A percentile compares a stretch with the other conserved stretches of the same genome.
Evolutionary conservation across 2,888 invertebrate species (phyloP).

Genomic region (Papilio demoleus): DNA sequence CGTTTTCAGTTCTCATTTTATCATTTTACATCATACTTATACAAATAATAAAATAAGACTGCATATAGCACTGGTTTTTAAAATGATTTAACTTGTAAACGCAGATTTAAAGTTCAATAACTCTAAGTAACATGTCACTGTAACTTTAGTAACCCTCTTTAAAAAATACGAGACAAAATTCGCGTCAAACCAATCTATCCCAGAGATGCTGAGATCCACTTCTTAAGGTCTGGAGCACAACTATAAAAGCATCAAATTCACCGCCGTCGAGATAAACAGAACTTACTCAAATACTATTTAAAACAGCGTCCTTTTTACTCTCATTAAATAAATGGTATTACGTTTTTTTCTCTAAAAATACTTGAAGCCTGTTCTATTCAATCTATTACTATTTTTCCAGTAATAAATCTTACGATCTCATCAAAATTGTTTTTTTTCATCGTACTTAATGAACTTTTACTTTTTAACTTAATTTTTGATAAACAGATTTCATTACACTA

Average conservation of each 20-base stretch:
- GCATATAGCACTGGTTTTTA: too few species aligned
- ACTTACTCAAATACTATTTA: conserved; percentile 28
- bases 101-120: neutral
- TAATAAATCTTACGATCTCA: too few species aligned
- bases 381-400: too few species aligned
- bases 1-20: too few species aligned
- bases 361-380: neutral
- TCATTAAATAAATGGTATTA: conserved; percentile 25
- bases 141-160: too few species aligned
- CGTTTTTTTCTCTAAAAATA: conserved; percentile 1
- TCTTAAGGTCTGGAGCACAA: conserved; percentile 36
- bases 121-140: too few species aligned
- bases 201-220: conserved; percentile 16
- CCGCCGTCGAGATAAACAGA: neutral
- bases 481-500: too few species aligned
- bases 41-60: too few species aligned
- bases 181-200: conserved; percentile 30
- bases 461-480: too few species aligned
- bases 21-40: too few species aligned
- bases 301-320: conserved; percentile 19
- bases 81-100: neutral
- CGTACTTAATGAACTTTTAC: too few species aligned
- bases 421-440: too few species aligned
- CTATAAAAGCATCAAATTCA: conserved; percentile 30
- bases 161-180: conserved; percentile 3